A percentile compares a stretch with the other conserved stretches of the same genome.
Conservation (phyloP, 1,140 invertebrate species). For the Aporrectodea caliginosa region DNA sequence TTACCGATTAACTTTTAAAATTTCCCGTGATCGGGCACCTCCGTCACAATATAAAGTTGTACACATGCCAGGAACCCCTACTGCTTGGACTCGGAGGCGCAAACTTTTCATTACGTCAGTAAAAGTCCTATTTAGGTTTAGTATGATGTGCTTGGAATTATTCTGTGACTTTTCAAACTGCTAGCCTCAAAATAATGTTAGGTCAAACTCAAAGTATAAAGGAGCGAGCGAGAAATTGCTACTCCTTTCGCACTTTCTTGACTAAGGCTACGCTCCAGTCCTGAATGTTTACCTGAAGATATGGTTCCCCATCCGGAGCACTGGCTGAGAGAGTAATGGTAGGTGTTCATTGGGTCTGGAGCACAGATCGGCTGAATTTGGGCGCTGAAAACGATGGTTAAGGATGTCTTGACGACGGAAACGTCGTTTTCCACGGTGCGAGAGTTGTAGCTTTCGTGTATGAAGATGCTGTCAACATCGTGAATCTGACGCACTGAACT, state of each 20-base stretch:
- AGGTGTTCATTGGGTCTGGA: not conserved
- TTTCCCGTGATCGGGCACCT: not conserved
- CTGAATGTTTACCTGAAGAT: conserved; percentile 1
- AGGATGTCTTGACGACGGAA: not conserved
- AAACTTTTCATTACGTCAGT: too few relatives aligned
- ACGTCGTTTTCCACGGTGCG: not conserved
- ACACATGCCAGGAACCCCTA: not conserved
- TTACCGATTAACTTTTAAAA: not conserved
- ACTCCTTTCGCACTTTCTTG: too few relatives aligned
- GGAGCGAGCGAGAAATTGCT: not conserved
- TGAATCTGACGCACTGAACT: not conserved
- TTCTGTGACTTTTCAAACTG: not conserved
- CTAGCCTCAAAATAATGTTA: not conserved
- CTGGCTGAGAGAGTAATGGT: not conserved
- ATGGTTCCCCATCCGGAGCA: conserved; percentile 20
- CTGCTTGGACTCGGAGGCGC: not conserved
- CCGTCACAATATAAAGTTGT: not conserved
- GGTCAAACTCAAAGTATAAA: not conserved
- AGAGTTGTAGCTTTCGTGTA: not conserved
- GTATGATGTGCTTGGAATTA: not conserved
- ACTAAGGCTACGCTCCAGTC: too few relatives aligned
- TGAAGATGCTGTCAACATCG: not conserved
- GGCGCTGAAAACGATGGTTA: not conserved
- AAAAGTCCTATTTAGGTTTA: not conserved
- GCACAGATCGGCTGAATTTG: conserved; percentile 15